Percentiles rank a stretch among this genome's conserved stretches.
Conservation (phyloP, 2,888 invertebrate genomes). For the Erynnis tages region DNA sequence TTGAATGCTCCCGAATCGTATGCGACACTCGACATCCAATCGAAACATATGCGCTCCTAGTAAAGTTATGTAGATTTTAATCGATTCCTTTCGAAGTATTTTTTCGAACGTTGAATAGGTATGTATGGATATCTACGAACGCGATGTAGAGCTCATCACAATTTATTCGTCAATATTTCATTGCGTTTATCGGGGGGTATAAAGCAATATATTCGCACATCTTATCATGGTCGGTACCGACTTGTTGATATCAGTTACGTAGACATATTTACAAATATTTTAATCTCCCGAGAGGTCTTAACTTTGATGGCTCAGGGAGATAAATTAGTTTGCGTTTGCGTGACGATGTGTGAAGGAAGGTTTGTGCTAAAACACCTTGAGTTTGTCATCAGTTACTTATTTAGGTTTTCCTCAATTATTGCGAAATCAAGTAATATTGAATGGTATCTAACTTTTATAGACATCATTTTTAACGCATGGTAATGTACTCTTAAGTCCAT, state of each 20-base stretch:
- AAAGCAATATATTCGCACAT: not conserved
- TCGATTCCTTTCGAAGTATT: too few species aligned
- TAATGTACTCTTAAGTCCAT: too few species aligned
- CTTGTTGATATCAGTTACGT: constrained; percentile 9
- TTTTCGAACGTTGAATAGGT: too few species aligned
- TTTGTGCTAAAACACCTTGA: not conserved
- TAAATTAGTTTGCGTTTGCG: constrained; percentile 13
- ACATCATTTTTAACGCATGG: too few species aligned
- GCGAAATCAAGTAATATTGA: too few species aligned
- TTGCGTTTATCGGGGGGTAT: not conserved
- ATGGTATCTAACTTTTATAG: too few species aligned
- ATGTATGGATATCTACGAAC: too few species aligned
- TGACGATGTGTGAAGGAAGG: constrained; percentile 4
- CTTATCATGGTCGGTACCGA: not conserved
- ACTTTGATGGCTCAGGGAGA: constrained; percentile 10
- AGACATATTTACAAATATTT: constrained; percentile 24
- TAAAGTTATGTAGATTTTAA: too few species aligned
- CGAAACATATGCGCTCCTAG: too few species aligned
- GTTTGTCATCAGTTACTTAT: not conserved
- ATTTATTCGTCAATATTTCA: not conserved
- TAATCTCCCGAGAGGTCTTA: constrained; percentile 11
- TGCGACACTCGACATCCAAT: too few species aligned
- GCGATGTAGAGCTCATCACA: too few species aligned
- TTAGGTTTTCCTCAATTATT: not conserved
- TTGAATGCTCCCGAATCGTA: not conserved